These are phyloP conservation scores for Drosophila anceps DNA, from an alignment of 2,888 invertebrate species.

Conservation along the genomic window DNA sequence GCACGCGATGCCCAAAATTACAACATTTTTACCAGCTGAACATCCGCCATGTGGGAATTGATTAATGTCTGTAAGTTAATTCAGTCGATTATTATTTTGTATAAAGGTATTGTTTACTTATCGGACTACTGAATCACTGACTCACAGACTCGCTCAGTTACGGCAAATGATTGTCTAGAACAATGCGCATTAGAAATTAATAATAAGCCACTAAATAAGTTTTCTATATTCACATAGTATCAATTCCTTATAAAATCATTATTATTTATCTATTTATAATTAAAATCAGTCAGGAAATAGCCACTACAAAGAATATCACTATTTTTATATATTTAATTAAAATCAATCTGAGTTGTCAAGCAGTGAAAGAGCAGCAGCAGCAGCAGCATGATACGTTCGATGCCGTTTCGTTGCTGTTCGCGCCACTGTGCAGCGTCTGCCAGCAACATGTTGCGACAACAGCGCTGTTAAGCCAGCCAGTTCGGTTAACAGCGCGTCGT, in stretches of 20 bases:
- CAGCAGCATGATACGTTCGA: background rate
- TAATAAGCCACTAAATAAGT: background rate
- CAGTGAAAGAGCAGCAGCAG: too few species aligned
- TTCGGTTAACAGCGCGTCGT: slow-evolving; percentile 43
- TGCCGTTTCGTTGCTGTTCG: background rate
- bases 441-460: slow-evolving; percentile 64
- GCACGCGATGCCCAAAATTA: background rate
- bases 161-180: background rate
- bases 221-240: background rate
- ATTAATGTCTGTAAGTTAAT: background rate
- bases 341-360: background rate
- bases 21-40: background rate
- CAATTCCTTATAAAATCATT: background rate
- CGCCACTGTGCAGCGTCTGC: slow-evolving; percentile 42
- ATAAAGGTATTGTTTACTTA: background rate
- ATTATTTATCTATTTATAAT: background rate
- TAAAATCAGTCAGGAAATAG: background rate
- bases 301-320: background rate
- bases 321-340: background rate
- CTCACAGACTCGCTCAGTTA: too few species aligned
- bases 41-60: background rate
- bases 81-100: background rate
- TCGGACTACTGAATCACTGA: background rate
- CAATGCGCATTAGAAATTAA: background rate
- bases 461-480: slow-evolving; percentile 41